Conservation (phyloP, 2,113 vertebrate genomes). For the Semnornis frantzii region DNA sequence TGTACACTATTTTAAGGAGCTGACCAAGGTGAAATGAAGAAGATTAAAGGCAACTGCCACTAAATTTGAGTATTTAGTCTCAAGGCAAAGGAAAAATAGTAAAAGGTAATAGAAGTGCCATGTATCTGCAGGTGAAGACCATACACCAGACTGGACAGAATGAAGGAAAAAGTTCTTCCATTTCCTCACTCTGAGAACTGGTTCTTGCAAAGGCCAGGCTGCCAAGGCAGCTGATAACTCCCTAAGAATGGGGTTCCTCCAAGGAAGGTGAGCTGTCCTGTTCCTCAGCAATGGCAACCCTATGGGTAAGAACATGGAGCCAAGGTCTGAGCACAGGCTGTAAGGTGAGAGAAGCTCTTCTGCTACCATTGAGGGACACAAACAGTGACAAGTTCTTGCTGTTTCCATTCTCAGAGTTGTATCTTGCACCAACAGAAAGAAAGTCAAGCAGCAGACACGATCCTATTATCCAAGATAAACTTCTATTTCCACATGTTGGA, state of each 20-base stretch:
- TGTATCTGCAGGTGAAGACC: not conserved
- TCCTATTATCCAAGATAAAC: accelerated
- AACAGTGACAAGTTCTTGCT: not conserved
- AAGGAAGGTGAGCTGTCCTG: not conserved
- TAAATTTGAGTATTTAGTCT: not conserved
- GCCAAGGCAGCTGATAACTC: not conserved
- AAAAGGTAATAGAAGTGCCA: not conserved
- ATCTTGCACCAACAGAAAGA: not conserved
- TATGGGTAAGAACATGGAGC: not conserved
- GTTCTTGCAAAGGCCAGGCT: not conserved
- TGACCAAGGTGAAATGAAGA: not conserved
- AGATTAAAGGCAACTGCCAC: not conserved
- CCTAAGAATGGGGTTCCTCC: not conserved
- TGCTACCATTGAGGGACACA: not conserved
- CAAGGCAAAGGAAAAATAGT: not conserved
- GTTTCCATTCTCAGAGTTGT: not conserved
- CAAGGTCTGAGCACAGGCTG: not conserved
- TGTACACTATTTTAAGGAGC: not conserved
- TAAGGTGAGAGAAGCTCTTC: not conserved
- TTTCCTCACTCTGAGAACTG: not conserved
- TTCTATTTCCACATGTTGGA: not conserved
- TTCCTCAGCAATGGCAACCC: accelerated
- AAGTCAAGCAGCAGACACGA: not conserved
- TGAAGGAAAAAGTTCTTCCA: not conserved
- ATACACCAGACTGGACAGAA: not conserved